These are phyloP conservation scores for Coturnix japonica DNA, from an alignment of 2,113 vertebrate species.

Conservation along the genomic window DNA sequence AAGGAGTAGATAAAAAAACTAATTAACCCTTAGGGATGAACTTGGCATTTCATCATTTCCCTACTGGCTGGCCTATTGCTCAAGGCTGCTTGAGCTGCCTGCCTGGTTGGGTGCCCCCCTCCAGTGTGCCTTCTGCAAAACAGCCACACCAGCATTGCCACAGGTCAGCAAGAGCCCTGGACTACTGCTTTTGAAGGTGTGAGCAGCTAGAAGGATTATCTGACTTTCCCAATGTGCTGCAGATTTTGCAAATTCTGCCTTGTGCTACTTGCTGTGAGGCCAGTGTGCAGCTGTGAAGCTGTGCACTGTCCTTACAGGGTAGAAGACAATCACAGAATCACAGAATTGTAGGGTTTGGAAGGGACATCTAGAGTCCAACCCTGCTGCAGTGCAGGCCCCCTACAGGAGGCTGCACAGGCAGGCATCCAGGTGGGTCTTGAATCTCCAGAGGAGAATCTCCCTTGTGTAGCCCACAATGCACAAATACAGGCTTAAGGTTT, in stretches of 20 bases:
- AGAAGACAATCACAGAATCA: not conserved
- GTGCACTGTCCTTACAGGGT: not conserved
- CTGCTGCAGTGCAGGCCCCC: too few relatives aligned
- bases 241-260: not conserved
- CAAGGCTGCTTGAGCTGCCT: fast-evolving
- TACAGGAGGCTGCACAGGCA: too few relatives aligned
- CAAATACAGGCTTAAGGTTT: not conserved
- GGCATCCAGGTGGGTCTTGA: too few relatives aligned
- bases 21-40: not conserved
- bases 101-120: not conserved
- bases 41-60: not conserved
- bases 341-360: too few relatives aligned
- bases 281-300: not conserved
- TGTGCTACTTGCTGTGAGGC: fast-evolving
- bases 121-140: not conserved
- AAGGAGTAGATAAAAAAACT: not conserved
- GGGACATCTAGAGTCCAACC: too few relatives aligned
- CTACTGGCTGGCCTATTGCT: not conserved
- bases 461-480: not conserved
- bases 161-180: not conserved
- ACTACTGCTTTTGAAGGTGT: not conserved
- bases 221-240: not conserved
- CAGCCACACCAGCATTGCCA: not conserved
- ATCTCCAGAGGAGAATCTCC: not conserved
- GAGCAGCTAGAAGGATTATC: not conserved